Evolutionary conservation across 1,140 invertebrate genomes (phyloP).

Genomic region (Conus ventricosus): DNA sequence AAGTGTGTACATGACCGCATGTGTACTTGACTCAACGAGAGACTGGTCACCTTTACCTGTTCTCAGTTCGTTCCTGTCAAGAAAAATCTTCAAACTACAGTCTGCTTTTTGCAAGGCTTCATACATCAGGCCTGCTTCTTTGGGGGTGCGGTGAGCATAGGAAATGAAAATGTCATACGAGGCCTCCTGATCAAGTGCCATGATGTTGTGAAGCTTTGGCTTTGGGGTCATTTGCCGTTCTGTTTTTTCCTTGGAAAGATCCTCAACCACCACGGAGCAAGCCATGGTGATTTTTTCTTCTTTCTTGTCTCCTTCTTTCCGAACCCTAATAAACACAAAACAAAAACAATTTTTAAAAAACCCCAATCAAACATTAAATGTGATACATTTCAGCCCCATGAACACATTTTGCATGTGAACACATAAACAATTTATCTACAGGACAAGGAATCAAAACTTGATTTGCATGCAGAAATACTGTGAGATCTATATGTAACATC

Average conservation of each 20-base stretch:
- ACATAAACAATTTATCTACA: too few relatives aligned
- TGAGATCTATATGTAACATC: too few relatives aligned
- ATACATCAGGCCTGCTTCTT: constrained; percentile 55
- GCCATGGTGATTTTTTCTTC: constrained; percentile 44
- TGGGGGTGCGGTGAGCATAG: constrained; percentile 65
- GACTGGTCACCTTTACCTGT: constrained; percentile 53
- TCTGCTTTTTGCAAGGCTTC: constrained; percentile 48
- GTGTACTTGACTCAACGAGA: too few relatives aligned
- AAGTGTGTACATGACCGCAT: too few relatives aligned
- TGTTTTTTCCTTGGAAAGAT: background rate
- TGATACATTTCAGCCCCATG: too few relatives aligned
- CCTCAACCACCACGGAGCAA: constrained; percentile 39
- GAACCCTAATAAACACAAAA: constrained; percentile 34
- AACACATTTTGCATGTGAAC: too few relatives aligned
- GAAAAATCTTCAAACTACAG: constrained; percentile 66
- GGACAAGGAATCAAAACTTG: too few relatives aligned
- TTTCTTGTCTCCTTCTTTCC: constrained; percentile 49
- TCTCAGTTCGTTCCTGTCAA: constrained; percentile 66
- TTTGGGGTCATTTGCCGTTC: background rate
- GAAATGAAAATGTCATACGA: constrained; percentile 72
- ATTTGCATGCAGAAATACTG: too few relatives aligned
- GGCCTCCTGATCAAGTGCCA: too few relatives aligned
- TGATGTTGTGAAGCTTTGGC: background rate
- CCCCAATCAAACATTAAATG: too few relatives aligned
- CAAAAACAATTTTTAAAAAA: background rate